Percentiles rank a stretch among this genome's conserved stretches.
phyloP scores from a whole-genome alignment of 2,888 invertebrate genomes.

The Rhingia rostrata region DNA sequence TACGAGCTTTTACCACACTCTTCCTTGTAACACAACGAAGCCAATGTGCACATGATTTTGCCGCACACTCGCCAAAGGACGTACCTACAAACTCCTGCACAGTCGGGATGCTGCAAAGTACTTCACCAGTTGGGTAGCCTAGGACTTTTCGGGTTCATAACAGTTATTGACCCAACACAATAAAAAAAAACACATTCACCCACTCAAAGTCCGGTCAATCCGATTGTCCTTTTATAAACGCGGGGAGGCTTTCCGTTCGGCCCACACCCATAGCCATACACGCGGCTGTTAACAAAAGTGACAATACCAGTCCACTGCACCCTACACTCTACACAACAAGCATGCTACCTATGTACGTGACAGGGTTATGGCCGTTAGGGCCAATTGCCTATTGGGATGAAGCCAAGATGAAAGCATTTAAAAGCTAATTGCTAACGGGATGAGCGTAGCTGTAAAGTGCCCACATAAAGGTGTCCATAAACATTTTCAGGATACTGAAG shows the following conservation, averaged over 20 bases:
- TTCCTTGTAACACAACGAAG: conserved; percentile 34
- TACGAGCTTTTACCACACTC: conserved; percentile 30
- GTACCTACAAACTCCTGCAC: conserved; percentile 24
- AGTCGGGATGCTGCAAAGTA: conserved; percentile 14
- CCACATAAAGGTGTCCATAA: conserved; percentile 67
- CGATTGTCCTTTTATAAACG: no score
- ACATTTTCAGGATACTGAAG: conserved; percentile 27
- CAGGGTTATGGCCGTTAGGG: conserved; percentile 60
- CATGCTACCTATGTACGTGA: conserved; percentile 34
- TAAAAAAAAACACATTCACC: conserved; percentile 1
- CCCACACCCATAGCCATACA: not conserved
- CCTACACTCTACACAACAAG: not conserved
- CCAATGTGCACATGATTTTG: conserved; percentile 23
- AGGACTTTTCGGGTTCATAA: conserved; percentile 64
- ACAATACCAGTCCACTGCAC: conserved; percentile 27
- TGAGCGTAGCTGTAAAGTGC: conserved; percentile 66
- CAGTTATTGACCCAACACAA: conserved; percentile 33
- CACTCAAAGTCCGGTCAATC: conserved; percentile 27
- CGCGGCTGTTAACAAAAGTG: conserved; percentile 32
- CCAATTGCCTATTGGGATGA: conserved; percentile 69
- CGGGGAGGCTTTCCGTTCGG: conserved; percentile 1
- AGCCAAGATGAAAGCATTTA: conserved; percentile 71
- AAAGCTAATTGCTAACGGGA: conserved; percentile 72
- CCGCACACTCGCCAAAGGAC: not conserved
- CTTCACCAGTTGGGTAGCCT: conserved; percentile 39